Conservation (phyloP, 2,888 invertebrate genomes). For the Epirrhoe tristata region DNA sequence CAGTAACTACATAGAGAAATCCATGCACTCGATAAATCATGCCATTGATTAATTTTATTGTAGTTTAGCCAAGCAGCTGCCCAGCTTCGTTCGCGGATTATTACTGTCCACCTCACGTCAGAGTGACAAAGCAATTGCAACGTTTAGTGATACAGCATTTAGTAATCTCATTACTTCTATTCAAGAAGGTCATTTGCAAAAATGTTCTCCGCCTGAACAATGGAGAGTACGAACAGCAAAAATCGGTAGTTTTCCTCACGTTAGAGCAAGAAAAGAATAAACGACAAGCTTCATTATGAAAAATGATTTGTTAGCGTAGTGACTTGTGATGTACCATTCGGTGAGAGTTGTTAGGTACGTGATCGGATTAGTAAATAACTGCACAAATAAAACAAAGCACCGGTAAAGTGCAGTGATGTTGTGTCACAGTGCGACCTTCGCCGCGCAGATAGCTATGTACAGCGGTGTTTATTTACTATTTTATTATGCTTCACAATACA, state of each 20-base stretch:
- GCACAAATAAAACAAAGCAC: constrained; percentile 68
- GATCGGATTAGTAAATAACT: constrained; percentile 48
- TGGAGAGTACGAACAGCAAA: constrained; percentile 24
- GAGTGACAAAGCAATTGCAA: constrained; percentile 15
- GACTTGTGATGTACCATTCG: constrained; percentile 49
- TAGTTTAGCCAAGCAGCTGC: constrained; percentile 10
- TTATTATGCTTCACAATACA: constrained; percentile 27
- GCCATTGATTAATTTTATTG: background rate
- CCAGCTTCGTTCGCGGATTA: constrained; percentile 7
- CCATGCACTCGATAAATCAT: background rate
- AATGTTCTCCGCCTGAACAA: constrained; percentile 14
- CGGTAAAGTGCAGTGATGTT: constrained; percentile 53
- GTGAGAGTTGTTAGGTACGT: constrained; percentile 45
- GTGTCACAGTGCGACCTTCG: constrained; percentile 46
- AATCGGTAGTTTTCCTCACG: constrained; percentile 47
- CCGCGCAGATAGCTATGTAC: constrained; percentile 55
- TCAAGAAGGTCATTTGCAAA: constrained; percentile 18
- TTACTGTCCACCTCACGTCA: constrained; percentile 19
- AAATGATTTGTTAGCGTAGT: constrained; percentile 66
- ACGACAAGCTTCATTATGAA: constrained; percentile 66
- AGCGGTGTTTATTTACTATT: constrained; percentile 45
- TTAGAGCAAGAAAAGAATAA: constrained; percentile 59
- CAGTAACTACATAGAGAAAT: background rate
- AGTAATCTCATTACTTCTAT: constrained; percentile 12
- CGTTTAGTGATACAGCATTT: constrained; percentile 9